Evolutionary conservation across 2,797 vertebrate species (phyloP).

Genomic region (Muraenolepis orangiensis): DNA sequence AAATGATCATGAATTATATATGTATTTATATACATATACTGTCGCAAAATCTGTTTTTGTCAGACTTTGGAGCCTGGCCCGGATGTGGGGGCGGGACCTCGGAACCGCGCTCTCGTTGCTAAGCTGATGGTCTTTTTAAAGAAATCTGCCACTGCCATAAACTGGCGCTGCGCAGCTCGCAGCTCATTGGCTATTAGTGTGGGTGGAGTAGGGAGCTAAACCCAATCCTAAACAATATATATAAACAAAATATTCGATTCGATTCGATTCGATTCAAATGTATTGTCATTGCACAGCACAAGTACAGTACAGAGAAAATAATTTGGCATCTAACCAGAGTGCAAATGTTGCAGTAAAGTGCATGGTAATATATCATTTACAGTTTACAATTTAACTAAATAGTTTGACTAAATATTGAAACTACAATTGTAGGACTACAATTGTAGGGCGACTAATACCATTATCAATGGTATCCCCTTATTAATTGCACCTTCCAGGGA

Average conservation of each 20-base stretch:
- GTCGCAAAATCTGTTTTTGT: background rate
- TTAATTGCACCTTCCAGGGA: background rate
- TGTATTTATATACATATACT: background rate
- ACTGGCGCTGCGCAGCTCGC: background rate
- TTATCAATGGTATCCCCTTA: background rate
- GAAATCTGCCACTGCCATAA: slow-evolving; percentile 60
- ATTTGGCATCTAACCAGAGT: no score
- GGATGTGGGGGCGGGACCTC: background rate
- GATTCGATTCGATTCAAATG: no score
- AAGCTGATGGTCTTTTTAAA: slow-evolving; percentile 61
- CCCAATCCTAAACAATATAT: background rate
- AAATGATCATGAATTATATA: background rate
- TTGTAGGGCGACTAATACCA: background rate
- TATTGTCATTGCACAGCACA: no score
- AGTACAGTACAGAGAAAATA: no score
- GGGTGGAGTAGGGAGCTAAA: slow-evolving; percentile 47
- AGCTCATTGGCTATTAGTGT: slow-evolving; percentile 54
- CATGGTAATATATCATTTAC: no score
- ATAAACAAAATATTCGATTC: no score
- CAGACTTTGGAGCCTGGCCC: background rate
- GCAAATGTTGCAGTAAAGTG: no score
- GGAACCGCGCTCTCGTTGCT: slow-evolving; percentile 58
- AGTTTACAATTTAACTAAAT: no score
- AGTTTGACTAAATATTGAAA: background rate
- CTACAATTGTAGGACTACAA: background rate